Evolutionary conservation across 2,797 vertebrate species (phyloP).

Genomic region (Triplophysa yarkandensis): DNA sequence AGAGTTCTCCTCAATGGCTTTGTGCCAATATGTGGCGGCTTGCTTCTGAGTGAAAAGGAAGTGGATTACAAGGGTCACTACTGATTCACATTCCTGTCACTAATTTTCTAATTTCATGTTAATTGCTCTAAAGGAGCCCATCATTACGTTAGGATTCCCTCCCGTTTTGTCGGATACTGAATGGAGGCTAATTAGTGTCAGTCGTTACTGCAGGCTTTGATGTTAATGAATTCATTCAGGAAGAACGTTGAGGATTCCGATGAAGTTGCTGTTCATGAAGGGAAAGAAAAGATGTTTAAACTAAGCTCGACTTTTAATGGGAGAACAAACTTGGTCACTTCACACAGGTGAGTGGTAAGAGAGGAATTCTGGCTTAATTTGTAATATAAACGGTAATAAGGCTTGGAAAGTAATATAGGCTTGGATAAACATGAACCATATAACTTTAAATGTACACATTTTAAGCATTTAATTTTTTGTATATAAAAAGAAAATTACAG

Average conservation of each 20-base stretch:
- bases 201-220: constrained; percentile 54
- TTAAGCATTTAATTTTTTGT: too few relatives aligned
- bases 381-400: too few relatives aligned
- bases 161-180: constrained; percentile 52
- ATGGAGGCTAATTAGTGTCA: constrained; percentile 58
- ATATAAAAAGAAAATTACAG: too few relatives aligned
- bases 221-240: constrained; percentile 49
- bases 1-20: not conserved
- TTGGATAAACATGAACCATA: too few relatives aligned
- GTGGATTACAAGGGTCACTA: constrained; percentile 49
- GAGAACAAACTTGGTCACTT: not conserved
- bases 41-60: constrained; percentile 34
- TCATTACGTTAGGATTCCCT: constrained; percentile 43
- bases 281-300: constrained; percentile 37
- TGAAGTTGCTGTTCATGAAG: constrained; percentile 45
- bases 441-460: too few relatives aligned
- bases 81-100: constrained; percentile 61
- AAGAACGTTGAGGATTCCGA: constrained; percentile 45
- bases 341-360: too few relatives aligned
- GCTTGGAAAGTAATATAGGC: too few relatives aligned
- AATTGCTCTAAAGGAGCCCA: constrained; percentile 58
- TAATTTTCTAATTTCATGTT: constrained; percentile 56
- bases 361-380: too few relatives aligned
- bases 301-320: constrained; percentile 12
- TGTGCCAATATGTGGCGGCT: not conserved